These are phyloP conservation scores for Agriopis marginaria DNA, from an alignment of 2,888 invertebrate genomes.

Conservation along the genomic window DNA sequence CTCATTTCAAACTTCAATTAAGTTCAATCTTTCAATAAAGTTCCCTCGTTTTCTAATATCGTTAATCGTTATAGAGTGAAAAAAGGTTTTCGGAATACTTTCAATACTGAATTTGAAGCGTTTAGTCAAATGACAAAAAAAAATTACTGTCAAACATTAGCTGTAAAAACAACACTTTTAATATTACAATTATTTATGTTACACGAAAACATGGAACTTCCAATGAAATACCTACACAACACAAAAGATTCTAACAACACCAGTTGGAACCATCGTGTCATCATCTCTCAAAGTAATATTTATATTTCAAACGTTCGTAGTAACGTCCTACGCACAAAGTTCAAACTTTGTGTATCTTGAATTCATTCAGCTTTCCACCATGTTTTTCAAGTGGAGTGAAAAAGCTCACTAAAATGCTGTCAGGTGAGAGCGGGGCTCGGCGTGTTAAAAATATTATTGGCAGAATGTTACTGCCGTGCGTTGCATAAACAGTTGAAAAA, in stretches of 20 bases:
- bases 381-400: slow-evolving; percentile 51
- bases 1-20: too few relatives aligned
- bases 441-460: slow-evolving; percentile 56
- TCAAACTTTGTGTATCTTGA: slow-evolving; percentile 23
- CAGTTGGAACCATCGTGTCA: slow-evolving; percentile 26
- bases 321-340: slow-evolving; percentile 39
- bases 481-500: slow-evolving; percentile 55
- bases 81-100: not conserved
- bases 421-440: slow-evolving; percentile 53
- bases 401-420: slow-evolving; percentile 56
- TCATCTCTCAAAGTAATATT: slow-evolving; percentile 33
- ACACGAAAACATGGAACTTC: slow-evolving; percentile 1
- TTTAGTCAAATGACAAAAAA: too few relatives aligned
- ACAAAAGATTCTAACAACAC: slow-evolving; percentile 24
- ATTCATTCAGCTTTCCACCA: slow-evolving; percentile 41
- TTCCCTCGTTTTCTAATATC: too few relatives aligned
- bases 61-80: too few relatives aligned
- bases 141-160: slow-evolving; percentile 3
- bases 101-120: not conserved
- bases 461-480: slow-evolving; percentile 52
- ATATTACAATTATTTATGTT: not conserved
- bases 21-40: too few relatives aligned
- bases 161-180: not conserved
- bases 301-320: slow-evolving; percentile 39
- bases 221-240: slow-evolving; percentile 12